Base-by-base conservation (phyloP, 2,888 invertebrate species). In the Erebia palarica region DNA sequence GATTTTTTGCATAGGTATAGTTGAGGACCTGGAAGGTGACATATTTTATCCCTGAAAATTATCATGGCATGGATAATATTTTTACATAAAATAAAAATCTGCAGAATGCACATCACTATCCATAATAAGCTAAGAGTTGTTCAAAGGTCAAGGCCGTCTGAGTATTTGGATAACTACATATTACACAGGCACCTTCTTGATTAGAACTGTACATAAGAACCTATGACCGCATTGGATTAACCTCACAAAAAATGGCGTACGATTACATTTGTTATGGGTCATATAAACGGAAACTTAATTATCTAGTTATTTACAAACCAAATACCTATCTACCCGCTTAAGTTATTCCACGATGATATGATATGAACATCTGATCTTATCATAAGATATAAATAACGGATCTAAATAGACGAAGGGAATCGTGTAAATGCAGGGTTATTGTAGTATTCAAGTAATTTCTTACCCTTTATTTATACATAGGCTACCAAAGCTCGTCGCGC, bases 101-200 rank as follows among this genome's bases (percentile, higher is more conserved):
- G 13, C 47, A 11, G 11, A 47, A 47, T 47, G 47, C 59, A 65
- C 53, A 53, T 59, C 53, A 65, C 58, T 53, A 18, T 42, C 13
- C n/a, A 60, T 49, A 58, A 47, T 21, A 47, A 44, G 71, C 60
- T 51, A 42, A 53, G 42, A 49, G 58, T 36, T 49, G 21, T 59
- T 27, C 66, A 71, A 78, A 78, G 76, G 72, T 78, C 75, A 78
- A 75, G 77, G 77, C 72, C 74, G 16, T 10, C 21, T 14, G 64
- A 47, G 21, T 74, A 72, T 72, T 75, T 69, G 71, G 71, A 74
- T 76, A 74, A 73, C 8, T 63, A 61, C 44, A 74, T 68, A 72
- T 71, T 69, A 73, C 72, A 74, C 70, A 65, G 70, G 72, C 74
- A 72, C 65, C 51, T 64, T 18, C 72, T 73, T 73, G 70, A 75